Conservation (phyloP, 2,797 vertebrate genomes). For the Choloepus didactylus region DNA sequence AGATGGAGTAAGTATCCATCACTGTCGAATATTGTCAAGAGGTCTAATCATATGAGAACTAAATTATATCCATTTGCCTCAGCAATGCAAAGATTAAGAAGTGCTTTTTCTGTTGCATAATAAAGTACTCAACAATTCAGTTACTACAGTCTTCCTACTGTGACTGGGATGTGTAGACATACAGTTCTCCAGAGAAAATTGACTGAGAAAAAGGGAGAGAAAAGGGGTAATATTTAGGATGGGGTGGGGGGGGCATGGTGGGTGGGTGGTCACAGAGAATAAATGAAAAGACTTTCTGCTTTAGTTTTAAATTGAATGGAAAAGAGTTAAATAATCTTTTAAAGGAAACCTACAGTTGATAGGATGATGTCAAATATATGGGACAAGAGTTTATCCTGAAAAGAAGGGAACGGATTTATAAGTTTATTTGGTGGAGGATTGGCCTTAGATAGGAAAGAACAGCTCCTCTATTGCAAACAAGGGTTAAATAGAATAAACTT, state of each 20-base stretch:
- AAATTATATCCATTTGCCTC: background rate
- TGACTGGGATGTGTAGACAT: background rate
- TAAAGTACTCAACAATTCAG: background rate
- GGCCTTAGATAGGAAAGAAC: background rate
- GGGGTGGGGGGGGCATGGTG: background rate
- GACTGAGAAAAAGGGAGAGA: background rate
- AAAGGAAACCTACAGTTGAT: background rate
- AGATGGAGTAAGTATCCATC: background rate
- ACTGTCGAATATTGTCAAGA: background rate
- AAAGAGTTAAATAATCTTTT: constrained; percentile 23
- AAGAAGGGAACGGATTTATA: background rate
- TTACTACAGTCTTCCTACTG: background rate
- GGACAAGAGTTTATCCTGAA: background rate
- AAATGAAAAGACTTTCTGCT: background rate
- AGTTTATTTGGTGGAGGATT: background rate
- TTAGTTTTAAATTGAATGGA: constrained; percentile 15
- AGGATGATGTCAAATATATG: background rate
- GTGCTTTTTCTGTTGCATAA: background rate
- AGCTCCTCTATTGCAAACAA: background rate
- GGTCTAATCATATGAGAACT: background rate
- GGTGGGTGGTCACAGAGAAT: background rate
- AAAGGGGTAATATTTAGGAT: background rate
- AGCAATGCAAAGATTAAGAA: background rate
- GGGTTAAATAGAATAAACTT: background rate
- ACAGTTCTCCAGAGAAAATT: background rate